Evolutionary conservation across 2,113 vertebrate species (phyloP).

Genomic region (Deroptyus accipitrinus): DNA sequence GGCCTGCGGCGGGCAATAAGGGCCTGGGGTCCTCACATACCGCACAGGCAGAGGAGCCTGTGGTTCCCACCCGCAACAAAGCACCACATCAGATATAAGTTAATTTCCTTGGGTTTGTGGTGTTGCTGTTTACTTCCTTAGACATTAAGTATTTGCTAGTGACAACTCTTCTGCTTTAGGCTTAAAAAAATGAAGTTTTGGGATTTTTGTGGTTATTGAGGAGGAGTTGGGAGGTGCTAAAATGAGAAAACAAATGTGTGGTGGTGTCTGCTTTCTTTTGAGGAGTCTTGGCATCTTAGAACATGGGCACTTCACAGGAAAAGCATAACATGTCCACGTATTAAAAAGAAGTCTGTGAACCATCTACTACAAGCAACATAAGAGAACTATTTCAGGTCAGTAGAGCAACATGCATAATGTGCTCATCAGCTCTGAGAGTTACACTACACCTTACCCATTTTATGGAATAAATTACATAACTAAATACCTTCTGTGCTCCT

Average conservation of each 20-base stretch:
- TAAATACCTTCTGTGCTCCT: not conserved
- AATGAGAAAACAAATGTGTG: not conserved
- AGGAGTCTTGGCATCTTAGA: not conserved
- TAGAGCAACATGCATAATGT: not conserved
- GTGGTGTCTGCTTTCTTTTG: not conserved
- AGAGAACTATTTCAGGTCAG: not conserved
- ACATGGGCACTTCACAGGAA: not conserved
- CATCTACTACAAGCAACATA: not conserved
- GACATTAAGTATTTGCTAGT: not conserved
- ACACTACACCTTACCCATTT: not conserved
- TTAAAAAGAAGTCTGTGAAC: not conserved
- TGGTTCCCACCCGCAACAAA: no score
- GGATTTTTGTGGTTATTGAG: not conserved
- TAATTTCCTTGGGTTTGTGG: not conserved
- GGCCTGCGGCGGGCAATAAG: no score
- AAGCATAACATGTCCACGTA: not conserved
- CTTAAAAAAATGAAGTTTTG: not conserved
- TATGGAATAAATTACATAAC: not conserved
- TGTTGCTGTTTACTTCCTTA: not conserved
- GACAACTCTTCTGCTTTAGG: not conserved
- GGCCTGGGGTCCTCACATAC: no score
- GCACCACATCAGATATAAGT: rapidly evolving
- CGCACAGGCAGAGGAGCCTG: no score
- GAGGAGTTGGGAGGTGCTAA: not conserved
- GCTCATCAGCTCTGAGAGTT: not conserved